Conservation (phyloP, 2,797 vertebrate species). For the Bradypus variegatus region DNA sequence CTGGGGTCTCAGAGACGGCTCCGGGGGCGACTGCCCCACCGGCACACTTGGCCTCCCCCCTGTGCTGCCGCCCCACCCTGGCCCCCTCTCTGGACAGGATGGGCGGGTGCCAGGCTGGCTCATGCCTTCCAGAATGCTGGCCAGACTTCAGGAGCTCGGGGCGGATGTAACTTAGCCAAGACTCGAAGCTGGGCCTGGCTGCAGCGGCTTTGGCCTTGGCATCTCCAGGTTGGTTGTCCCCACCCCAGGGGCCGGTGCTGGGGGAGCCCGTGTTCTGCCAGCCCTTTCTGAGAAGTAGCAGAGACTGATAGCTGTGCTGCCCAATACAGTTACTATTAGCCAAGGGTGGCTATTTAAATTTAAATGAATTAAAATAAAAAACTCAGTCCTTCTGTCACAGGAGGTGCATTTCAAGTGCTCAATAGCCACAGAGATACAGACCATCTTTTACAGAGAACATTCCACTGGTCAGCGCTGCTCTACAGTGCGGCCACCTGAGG, state of each 20-base stretch:
- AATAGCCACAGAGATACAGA: fast-evolving
- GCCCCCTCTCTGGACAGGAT: neutral
- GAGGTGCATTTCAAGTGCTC: neutral
- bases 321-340: neutral
- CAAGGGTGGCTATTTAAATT: neutral
- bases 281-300: neutral
- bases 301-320: neutral
- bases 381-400: neutral
- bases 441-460: fast-evolving
- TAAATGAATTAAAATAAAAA: neutral
- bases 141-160: neutral
- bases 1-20: neutral
- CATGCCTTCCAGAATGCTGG: neutral
- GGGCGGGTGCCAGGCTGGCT: neutral
- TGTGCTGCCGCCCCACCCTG: neutral
- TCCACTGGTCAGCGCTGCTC: fast-evolving
- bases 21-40: neutral
- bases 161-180: too few species aligned
- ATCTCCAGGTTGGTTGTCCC: neutral
- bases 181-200: neutral
- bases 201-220: neutral
- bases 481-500: fast-evolving
- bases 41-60: neutral
- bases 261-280: neutral
- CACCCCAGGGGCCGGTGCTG: neutral